A percentile compares a stretch with the other conserved stretches of the same genome.
Evolutionary conservation across 2,888 invertebrate species (phyloP).

Genomic region (Acrobasis suavella): DNA sequence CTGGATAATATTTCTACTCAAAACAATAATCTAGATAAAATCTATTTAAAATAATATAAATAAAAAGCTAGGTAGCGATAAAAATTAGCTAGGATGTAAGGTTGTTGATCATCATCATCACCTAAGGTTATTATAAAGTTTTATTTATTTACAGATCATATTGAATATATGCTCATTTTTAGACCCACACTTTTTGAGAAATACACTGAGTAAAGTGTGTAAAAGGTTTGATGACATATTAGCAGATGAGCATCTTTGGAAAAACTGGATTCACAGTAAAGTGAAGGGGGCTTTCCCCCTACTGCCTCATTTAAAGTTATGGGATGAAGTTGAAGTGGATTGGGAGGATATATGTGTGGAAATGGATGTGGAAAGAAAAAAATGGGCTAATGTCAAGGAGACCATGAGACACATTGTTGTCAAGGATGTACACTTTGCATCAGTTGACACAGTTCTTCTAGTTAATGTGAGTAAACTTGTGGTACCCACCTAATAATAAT

Average conservation of each 20-base stretch:
- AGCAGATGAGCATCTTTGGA: constrained; percentile 82
- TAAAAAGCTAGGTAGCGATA: too few species aligned
- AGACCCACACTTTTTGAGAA: constrained; percentile 79
- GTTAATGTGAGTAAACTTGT: constrained; percentile 71
- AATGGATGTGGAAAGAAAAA: constrained; percentile 80
- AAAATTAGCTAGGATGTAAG: neutral
- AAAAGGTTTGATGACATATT: constrained; percentile 80
- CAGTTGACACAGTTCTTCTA: constrained; percentile 82
- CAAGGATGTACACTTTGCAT: constrained; percentile 80
- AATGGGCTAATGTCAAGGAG: constrained; percentile 77
- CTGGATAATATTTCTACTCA: too few species aligned
- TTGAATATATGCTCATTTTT: constrained; percentile 83
- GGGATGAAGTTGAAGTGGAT: constrained; percentile 67
- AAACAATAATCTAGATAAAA: neutral
- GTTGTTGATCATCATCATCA: too few species aligned
- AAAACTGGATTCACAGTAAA: constrained; percentile 73
- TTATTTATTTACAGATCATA: constrained; percentile 73
- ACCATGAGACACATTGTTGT: constrained; percentile 74
- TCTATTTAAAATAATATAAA: too few species aligned
- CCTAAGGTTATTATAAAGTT: neutral
- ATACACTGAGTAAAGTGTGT: constrained; percentile 79
- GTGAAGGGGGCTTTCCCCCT: constrained; percentile 64
- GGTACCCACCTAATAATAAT: neutral
- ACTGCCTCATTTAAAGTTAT: constrained; percentile 59
- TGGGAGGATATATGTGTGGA: constrained; percentile 84